Percentiles rank a stretch among this genome's conserved stretches.
Evolutionary conservation across 92 coral and sea anemone genomes (phyloP).

Genomic region (Siderastrea radians): DNA sequence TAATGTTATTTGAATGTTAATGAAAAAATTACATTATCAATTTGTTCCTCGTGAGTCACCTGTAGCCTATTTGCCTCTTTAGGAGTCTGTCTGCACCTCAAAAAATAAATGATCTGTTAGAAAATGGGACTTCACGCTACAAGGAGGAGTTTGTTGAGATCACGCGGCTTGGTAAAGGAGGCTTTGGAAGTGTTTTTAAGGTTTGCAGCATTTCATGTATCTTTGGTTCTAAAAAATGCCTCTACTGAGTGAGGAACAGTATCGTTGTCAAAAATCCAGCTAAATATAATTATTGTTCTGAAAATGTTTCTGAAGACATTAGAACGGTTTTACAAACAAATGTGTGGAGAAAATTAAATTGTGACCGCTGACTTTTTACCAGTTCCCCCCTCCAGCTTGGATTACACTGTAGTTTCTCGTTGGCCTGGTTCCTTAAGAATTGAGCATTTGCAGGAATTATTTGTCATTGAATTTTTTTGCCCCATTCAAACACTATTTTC

Average conservation of each 20-base stretch:
- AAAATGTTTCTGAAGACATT: no score
- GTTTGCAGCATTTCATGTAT: conserved; percentile 16
- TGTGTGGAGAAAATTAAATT: no score
- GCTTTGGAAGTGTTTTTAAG: conserved; percentile 98
- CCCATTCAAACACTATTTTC: no score
- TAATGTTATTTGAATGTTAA: neutral
- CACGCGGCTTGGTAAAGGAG: conserved; percentile 91
- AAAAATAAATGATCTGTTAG: conserved; percentile 69
- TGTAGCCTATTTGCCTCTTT: neutral
- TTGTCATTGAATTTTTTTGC: no score
- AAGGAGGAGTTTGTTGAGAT: conserved; percentile 94
- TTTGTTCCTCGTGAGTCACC: neutral
- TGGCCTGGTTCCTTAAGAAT: no score
- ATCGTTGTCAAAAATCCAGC: no score
- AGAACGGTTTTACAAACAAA: no score
- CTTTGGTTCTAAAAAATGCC: neutral
- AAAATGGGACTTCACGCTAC: conserved; percentile 87
- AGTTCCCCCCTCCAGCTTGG: no score
- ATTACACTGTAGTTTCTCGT: no score
- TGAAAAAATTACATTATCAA: neutral
- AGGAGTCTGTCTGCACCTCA: conserved; percentile 46
- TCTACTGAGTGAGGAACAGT: neutral
- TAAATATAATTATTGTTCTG: no score
- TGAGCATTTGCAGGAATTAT: no score
- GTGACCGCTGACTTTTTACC: no score